Percentiles rank a stretch among this genome's conserved stretches.
Evolutionary conservation across 2,113 vertebrate species (phyloP).

Genomic region (Cricetomys ansorgei): DNA sequence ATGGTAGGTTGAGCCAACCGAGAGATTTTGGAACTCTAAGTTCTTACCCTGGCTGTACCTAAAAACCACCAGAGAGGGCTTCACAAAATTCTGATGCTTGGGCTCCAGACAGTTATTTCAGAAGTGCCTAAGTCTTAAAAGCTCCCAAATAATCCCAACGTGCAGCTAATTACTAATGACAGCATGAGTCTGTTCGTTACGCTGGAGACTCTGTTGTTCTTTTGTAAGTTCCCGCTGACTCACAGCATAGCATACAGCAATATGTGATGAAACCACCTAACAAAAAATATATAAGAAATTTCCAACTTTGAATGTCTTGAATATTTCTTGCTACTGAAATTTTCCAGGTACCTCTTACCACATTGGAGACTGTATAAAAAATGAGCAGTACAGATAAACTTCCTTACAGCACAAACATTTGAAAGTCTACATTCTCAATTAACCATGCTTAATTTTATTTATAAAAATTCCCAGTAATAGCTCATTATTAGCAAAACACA

Average conservation of each 20-base stretch:
- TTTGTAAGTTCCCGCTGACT: not conserved
- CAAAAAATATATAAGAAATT: not conserved
- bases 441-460: slow-evolving; percentile 13
- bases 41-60: not conserved
- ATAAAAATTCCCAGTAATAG: not conserved
- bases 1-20: not conserved
- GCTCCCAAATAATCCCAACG: slow-evolving; percentile 17
- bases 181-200: not conserved
- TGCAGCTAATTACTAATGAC: not conserved
- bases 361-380: not conserved
- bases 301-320: not conserved
- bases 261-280: not conserved
- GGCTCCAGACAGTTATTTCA: not conserved
- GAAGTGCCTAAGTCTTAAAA: slow-evolving; percentile 7
- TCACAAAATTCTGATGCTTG: not conserved
- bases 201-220: not conserved
- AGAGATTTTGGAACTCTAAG: not conserved
- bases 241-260: not conserved
- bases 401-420: not conserved
- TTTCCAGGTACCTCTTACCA: not conserved
- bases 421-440: not conserved
- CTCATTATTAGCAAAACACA: slow-evolving; percentile 7
- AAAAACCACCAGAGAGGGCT: not conserved
- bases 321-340: not conserved
- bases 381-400: not conserved